Conservation (phyloP, 1,140 invertebrate species). For the Steinernema khuongi region DNA sequence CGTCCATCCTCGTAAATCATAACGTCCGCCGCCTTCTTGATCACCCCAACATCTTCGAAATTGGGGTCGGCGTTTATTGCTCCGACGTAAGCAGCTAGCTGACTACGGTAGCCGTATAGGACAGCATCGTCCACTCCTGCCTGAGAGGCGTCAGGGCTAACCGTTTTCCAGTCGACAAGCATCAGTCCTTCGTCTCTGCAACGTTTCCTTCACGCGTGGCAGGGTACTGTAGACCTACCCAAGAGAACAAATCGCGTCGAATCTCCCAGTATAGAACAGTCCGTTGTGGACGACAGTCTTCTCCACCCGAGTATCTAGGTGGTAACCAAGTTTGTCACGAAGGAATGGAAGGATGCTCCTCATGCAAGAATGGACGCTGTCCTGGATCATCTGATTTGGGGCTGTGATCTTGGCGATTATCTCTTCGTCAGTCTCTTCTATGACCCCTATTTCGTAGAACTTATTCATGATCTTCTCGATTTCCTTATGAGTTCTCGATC, state of each 20-base stretch:
- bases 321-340: background rate
- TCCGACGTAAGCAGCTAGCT: background rate
- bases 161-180: background rate
- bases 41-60: background rate
- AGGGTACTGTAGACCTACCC: too few species aligned
- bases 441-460: too few species aligned
- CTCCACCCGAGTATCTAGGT: background rate
- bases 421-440: too few species aligned
- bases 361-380: too few species aligned
- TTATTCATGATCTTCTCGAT: too few species aligned
- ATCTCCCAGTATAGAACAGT: background rate
- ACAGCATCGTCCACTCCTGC: background rate
- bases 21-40: background rate
- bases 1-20: background rate
- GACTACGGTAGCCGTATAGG: background rate
- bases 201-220: too few species aligned
- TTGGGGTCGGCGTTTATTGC: background rate
- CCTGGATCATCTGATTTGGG: too few species aligned
- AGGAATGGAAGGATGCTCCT: background rate
- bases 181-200: background rate
- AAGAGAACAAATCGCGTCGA: background rate
- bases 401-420: too few species aligned
- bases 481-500: too few species aligned
- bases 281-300: background rate
- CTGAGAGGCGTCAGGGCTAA: background rate